Conservation (phyloP, 2,113 vertebrate species). For the Neodon shergylaensis region DNA sequence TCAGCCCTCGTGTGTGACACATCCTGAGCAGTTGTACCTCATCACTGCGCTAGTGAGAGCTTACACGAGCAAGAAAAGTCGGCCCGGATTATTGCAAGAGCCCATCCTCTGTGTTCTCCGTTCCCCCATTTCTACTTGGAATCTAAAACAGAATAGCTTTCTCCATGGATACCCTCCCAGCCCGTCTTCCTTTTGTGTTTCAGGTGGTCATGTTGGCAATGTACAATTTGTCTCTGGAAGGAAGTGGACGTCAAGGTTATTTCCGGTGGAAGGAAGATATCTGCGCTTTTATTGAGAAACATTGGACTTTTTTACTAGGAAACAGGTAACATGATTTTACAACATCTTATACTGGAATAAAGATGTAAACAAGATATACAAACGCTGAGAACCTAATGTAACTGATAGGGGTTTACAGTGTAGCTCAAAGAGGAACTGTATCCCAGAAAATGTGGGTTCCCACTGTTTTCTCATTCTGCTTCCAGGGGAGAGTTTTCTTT, state of each 20-base stretch:
- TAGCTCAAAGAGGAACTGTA: background rate
- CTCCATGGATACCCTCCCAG: background rate
- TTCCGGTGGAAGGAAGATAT: conserved; percentile 99
- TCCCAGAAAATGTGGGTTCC: background rate
- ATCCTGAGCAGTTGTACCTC: background rate
- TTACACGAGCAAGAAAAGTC: background rate
- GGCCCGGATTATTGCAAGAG: background rate
- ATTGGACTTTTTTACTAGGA: conserved; percentile 97
- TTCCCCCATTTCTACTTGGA: background rate
- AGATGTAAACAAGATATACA: background rate
- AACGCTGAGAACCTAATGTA: background rate
- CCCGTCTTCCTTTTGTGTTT: conserved; percentile 70
- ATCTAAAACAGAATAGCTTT: background rate
- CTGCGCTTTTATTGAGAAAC: conserved; percentile 98
- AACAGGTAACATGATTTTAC: conserved; percentile 87
- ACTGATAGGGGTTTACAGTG: background rate
- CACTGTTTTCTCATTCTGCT: background rate
- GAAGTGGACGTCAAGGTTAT: conserved; percentile 97
- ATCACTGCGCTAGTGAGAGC: background rate
- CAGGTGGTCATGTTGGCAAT: conserved; percentile 99
- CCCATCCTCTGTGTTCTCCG: background rate
- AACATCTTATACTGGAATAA: conserved; percentile 3
- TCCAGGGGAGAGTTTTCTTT: background rate
- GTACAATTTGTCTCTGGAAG: conserved; percentile 99
- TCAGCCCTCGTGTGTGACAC: background rate